phyloP scores from a whole-genome alignment of 37 sponge, comb jelly and placozoan genomes.

The Geodia barretti region DNA sequence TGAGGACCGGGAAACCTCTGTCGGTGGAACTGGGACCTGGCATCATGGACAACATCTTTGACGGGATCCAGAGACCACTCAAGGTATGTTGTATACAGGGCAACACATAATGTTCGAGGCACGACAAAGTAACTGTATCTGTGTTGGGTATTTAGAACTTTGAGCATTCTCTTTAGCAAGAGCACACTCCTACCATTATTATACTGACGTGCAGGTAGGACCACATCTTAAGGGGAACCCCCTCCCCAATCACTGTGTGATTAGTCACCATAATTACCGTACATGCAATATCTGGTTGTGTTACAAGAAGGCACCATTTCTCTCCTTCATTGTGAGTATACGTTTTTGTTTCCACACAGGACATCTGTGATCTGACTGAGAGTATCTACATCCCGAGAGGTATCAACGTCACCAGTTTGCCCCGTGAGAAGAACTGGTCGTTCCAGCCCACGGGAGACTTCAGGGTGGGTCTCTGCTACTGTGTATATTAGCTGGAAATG shows the following conservation, averaged over 20 bases:
- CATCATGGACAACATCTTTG: slow-evolving; percentile 96
- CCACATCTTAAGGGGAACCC: too few species aligned
- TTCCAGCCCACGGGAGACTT: slow-evolving; percentile 74
- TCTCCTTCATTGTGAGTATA: too few species aligned
- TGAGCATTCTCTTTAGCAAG: too few species aligned
- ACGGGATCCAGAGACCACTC: slow-evolving; percentile 97
- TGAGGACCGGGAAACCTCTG: slow-evolving; percentile 97
- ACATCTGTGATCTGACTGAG: slow-evolving; percentile 86
- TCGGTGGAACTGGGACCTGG: slow-evolving; percentile 99
- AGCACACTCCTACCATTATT: too few species aligned
- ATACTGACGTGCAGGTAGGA: too few species aligned
- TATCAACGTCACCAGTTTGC: slow-evolving; percentile 83
- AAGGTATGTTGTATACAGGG: slow-evolving; percentile 79
- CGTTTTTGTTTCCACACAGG: slow-evolving; percentile 47
- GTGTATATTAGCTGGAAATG: too few species aligned
- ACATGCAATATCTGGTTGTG: too few species aligned
- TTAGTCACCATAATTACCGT: too few species aligned
- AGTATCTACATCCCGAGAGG: slow-evolving; percentile 98
- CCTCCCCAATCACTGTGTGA: background rate
- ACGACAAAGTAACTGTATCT: too few species aligned
- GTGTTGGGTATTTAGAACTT: too few species aligned
- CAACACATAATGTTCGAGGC: too few species aligned
- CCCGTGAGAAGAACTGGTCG: slow-evolving; percentile 71
- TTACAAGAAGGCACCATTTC: background rate
- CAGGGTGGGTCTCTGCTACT: slow-evolving; percentile 58